Evolutionary conservation across 1,140 invertebrate species (phyloP), one percentile per base, ranked within the genome.

Genomic region (Drosophila pachea): DNA sequence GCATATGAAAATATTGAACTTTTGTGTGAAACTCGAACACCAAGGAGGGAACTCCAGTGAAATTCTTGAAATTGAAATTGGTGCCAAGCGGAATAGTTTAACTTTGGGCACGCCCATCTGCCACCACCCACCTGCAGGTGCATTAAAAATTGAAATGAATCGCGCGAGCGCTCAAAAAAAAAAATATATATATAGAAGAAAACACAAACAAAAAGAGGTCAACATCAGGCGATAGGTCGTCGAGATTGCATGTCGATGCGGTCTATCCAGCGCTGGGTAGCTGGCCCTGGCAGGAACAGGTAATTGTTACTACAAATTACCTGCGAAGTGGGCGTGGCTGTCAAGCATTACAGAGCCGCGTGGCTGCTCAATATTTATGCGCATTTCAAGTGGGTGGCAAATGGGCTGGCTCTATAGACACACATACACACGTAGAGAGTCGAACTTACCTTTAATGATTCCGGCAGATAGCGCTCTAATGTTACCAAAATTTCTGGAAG

Each of bases 401-500:
- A 2, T 9, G 40, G 40, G 12, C 6, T 14, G 7, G 40, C n/a
- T 40, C 38, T 40, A n/a, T n/a, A n/a, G 38, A n/a, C 7, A 12
- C 8, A 6, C 32, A 8, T 14, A 35, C 14, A 14, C 6, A n/a
- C 11, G 3, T 38, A 38, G 8, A 38, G 33, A 16, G 16, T 38
- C 4, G 4, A 14, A 3, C 79, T 66, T 78, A 83, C 95, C 93
- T 96, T 96, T 73, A 96, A 91, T 79, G 95, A 95, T 90, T 95
- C 93, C 76, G 95, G 95, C 90, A 95, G 92, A 91, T 93, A 94
- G 90, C 92, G 91, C 82, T 92, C 92, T 79, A 95, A 92, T 88
- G 93, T 92, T 88, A 95, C 93, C 90, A 95, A 92, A 82, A 95
- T 93, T 89, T 92, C 92, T 86, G 94, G 93, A 90, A 95, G 92